Conservation (phyloP, 92 coral and sea anemone genomes). For the Porites lobata region DNA sequence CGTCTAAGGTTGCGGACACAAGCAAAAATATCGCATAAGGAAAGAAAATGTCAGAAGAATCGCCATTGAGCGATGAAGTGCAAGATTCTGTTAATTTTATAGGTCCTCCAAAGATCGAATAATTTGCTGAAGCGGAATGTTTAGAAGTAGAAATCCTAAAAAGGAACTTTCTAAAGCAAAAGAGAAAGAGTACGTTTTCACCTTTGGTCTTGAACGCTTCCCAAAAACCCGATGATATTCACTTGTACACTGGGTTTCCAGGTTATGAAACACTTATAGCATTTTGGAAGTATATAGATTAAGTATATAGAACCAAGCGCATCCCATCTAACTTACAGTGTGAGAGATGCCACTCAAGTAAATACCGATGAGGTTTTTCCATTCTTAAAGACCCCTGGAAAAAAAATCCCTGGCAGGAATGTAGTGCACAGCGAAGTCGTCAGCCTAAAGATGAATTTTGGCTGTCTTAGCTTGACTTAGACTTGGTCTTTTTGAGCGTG, state of each 20-base stretch:
- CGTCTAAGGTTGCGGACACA: conserved; percentile 1
- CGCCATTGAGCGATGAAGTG: background rate
- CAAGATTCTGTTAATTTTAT: background rate
- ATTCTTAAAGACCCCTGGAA: no score
- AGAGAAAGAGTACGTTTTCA: conserved; percentile 49
- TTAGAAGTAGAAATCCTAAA: no score
- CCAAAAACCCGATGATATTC: no score
- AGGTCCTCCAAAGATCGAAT: background rate
- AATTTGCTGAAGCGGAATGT: background rate
- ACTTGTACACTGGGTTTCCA: no score
- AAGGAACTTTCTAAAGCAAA: background rate
- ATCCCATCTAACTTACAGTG: no score
- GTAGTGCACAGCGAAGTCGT: background rate
- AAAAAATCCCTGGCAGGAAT: no score
- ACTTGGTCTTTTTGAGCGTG: conserved; percentile 59
- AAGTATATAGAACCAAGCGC: no score
- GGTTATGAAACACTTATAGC: no score
- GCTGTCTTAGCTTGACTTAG: conserved; percentile 67
- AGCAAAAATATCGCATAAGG: background rate
- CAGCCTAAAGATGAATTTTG: conserved; percentile 79
- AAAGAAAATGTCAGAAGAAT: background rate
- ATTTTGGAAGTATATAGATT: no score
- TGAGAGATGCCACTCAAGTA: no score
- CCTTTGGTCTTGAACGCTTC: background rate
- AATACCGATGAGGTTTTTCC: no score